phyloP scores from a whole-genome alignment of 1,140 invertebrate genomes.

The Aphaenogaster floridana region DNA sequence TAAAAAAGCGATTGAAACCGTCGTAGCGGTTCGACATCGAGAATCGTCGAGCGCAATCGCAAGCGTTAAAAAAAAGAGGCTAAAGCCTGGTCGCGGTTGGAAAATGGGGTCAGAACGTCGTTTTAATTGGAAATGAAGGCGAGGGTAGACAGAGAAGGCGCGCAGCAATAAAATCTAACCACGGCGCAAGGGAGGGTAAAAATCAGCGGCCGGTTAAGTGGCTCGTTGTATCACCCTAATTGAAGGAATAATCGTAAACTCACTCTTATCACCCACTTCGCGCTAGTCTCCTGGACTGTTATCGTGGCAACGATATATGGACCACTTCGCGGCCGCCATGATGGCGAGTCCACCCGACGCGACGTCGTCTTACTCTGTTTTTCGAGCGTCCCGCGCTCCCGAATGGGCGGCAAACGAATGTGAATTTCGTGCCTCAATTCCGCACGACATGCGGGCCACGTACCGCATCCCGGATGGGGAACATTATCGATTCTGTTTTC shows the following conservation, averaged over 20 bases:
- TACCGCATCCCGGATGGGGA: conserved; percentile 58
- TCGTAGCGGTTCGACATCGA: background rate
- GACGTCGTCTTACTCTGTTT: conserved; percentile 51
- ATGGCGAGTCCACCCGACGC: background rate
- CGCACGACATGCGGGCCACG: conserved; percentile 62
- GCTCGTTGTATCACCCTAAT: conserved; percentile 76
- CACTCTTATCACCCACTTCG: conserved; percentile 72
- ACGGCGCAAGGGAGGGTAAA: conserved; percentile 55
- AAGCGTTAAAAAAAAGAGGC: background rate
- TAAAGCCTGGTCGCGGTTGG: background rate
- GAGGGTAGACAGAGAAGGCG: background rate
- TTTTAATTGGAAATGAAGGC: conserved; percentile 73
- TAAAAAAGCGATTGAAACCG: conserved; percentile 30
- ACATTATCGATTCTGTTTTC: conserved; percentile 79
- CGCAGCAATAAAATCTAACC: conserved; percentile 59
- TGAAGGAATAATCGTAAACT: conserved; percentile 78
- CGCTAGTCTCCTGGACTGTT: conserved; percentile 40
- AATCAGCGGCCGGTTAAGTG: conserved; percentile 69
- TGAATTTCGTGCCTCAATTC: conserved; percentile 71
- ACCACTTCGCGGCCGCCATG: conserved; percentile 20
- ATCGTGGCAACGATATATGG: conserved; percentile 57
- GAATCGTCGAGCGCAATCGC: background rate
- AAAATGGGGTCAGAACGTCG: conserved; percentile 42
- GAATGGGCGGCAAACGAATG: conserved; percentile 61
- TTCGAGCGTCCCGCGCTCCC: background rate